These are phyloP conservation scores for Psittacula cyanocephala DNA, from an alignment of 2,113 vertebrate genomes.

Conservation along the genomic window DNA sequence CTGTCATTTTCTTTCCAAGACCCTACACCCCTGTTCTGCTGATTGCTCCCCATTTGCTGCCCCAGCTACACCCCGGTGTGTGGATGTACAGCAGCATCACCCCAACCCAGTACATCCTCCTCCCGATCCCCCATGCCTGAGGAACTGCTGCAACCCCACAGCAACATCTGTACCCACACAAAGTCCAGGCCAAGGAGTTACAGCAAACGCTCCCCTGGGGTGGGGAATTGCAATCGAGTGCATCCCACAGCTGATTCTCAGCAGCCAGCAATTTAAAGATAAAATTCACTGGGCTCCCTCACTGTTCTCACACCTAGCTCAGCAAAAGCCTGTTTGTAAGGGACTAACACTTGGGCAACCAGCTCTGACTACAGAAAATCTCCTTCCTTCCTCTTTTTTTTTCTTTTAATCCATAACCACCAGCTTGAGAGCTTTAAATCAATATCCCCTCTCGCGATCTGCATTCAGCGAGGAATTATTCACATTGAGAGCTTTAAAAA, in stretches of 20 bases:
- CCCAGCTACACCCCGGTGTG: not conserved
- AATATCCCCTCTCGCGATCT: constrained; percentile 65
- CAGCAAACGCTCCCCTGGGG: not conserved
- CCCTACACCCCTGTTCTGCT: not conserved
- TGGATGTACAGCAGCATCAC: not conserved
- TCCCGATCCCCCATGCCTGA: rapidly evolving
- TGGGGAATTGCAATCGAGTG: not conserved
- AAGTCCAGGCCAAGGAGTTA: not conserved
- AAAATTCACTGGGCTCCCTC: not conserved
- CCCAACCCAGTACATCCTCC: not conserved
- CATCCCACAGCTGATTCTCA: constrained; percentile 4
- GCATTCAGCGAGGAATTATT: constrained; percentile 68
- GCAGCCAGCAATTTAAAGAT: constrained; percentile 20
- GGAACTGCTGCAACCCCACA: not conserved
- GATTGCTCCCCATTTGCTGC: not conserved
- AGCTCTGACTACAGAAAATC: constrained; percentile 58
- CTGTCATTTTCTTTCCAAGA: rapidly evolving
- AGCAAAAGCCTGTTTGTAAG: constrained; percentile 49
- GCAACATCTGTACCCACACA: not conserved
- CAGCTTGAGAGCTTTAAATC: constrained; percentile 72
- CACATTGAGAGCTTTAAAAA: constrained; percentile 67
- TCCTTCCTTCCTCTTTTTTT: constrained; percentile 3
- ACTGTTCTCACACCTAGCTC: not conserved
- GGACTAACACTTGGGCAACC: constrained; percentile 50
- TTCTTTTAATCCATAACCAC: constrained; percentile 60